Conservation (phyloP, 64 coral and sea anemone species). For the Pocillopora verrucosa region DNA sequence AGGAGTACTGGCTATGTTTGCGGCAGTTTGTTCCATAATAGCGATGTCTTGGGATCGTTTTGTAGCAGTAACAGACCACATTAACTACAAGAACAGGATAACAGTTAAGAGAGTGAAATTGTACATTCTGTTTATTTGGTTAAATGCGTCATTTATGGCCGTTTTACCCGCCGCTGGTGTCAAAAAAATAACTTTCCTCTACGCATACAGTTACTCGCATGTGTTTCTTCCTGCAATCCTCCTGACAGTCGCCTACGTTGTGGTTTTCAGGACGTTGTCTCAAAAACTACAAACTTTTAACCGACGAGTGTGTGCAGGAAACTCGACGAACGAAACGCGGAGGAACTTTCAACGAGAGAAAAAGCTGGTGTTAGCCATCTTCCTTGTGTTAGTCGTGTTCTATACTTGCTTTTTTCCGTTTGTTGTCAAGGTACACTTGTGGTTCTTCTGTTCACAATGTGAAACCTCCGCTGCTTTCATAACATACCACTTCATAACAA, state of each 20-base stretch:
- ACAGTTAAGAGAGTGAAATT: slow-evolving; percentile 19
- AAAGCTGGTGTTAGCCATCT: not conserved
- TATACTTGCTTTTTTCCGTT: slow-evolving; percentile 21
- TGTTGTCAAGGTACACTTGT: slow-evolving; percentile 11
- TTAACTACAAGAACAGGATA: slow-evolving; percentile 17
- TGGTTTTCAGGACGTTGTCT: slow-evolving; percentile 1
- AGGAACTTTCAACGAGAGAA: not conserved
- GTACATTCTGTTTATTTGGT: not conserved
- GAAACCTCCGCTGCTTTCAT: not conserved
- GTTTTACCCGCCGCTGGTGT: slow-evolving; percentile 12
- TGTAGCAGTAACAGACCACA: slow-evolving; percentile 19
- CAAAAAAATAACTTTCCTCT: slow-evolving; percentile 19
- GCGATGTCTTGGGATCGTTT: slow-evolving; percentile 22
- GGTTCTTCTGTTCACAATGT: not conserved
- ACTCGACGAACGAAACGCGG: not conserved
- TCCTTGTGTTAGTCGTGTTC: slow-evolving; percentile 15
- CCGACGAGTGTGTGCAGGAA: not conserved
- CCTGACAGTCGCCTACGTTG: not conserved
- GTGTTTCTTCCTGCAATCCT: not conserved
- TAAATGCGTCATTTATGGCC: not conserved
- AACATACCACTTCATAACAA: slow-evolving; percentile 5
- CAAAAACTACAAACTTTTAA: slow-evolving; percentile 8
- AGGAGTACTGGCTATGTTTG: not conserved
- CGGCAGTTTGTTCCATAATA: not conserved
- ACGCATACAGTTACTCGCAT: slow-evolving; percentile 12